Base-by-base conservation (phyloP, 2,888 invertebrate genomes). In the Lasioglossum villosulum region DNA sequence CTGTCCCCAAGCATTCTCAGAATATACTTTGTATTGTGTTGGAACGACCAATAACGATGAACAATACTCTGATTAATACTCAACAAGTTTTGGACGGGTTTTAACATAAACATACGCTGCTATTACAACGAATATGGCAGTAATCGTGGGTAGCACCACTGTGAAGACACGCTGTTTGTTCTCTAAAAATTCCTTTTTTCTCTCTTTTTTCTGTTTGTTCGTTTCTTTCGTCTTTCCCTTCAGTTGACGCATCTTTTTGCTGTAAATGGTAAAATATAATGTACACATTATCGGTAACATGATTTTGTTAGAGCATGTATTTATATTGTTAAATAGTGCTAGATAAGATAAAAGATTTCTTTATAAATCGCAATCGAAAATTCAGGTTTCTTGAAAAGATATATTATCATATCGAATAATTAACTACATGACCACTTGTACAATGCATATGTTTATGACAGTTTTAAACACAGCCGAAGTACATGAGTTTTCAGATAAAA, bases 151-250 rank as follows among this genome's bases (percentile, higher is more conserved):
- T 90, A 98, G 95, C 84, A 97, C 98, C 83, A 98, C 95, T 2
- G 97, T 98, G 93, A 97, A 97, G n/a, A 97, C 96, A 93, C 97
- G 97, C 93, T 97, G 97, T 92, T 98, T 97, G 93, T 97, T 97
- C 94, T 97, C 97, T 14, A 97, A 96, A 92, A 98, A 98, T 89
- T 98, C 98, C 95, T 97, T 97, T 95, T 97, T 98, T 56, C 98
- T 96, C 93, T 98, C 98, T 92, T 97, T 97, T 94, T 97, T 98
- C 95, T 98, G 98, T 94, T 97, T 97, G 19, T 97, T 97, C 0
- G 97, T 97, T 95, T 98, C 98, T 95, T 98, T 98, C 72, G 97
- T 97, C 94, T 97, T 97, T 75, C 98, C 98, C 93, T 98, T 98
- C 66, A 97, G 95, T 94, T 98, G 97, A 89, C 97, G 96, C 98